These are phyloP conservation scores for Diarsia dahlii DNA, from an alignment of 2,888 invertebrate genomes.

Conservation along the genomic window DNA sequence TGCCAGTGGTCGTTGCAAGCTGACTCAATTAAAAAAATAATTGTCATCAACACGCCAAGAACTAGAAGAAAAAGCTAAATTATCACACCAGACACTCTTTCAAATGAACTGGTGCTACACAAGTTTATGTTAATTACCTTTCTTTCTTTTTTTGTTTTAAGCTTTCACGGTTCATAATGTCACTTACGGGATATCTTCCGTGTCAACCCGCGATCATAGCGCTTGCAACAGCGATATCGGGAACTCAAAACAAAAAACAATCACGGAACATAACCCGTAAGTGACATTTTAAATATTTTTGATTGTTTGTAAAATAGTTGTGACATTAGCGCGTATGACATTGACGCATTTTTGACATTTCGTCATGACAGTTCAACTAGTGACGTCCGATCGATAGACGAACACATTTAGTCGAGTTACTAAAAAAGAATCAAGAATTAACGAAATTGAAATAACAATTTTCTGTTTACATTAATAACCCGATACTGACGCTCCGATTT, in stretches of 20 bases:
- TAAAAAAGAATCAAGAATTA: background rate
- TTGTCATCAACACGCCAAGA: no score
- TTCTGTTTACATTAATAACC: background rate
- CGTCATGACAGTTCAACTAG: background rate
- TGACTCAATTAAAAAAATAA: no score
- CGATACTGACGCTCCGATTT: background rate
- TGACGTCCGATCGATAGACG: background rate
- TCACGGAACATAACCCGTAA: no score
- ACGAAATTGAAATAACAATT: background rate
- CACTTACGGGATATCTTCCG: no score
- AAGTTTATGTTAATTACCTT: background rate
- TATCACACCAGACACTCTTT: background rate
- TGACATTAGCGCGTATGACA: background rate
- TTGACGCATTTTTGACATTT: slow-evolving; percentile 8
- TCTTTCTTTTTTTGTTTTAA: background rate
- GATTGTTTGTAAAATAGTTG: background rate
- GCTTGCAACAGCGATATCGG: no score
- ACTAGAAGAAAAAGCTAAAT: background rate
- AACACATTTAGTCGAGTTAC: background rate
- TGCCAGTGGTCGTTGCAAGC: no score
- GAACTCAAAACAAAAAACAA: no score
- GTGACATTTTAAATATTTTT: no score
- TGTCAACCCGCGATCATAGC: no score
- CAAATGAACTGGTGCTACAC: background rate
- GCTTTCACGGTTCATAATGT: no score